Conservation (phyloP, 2,797 vertebrate genomes). For the Aeoliscus strigatus region DNA sequence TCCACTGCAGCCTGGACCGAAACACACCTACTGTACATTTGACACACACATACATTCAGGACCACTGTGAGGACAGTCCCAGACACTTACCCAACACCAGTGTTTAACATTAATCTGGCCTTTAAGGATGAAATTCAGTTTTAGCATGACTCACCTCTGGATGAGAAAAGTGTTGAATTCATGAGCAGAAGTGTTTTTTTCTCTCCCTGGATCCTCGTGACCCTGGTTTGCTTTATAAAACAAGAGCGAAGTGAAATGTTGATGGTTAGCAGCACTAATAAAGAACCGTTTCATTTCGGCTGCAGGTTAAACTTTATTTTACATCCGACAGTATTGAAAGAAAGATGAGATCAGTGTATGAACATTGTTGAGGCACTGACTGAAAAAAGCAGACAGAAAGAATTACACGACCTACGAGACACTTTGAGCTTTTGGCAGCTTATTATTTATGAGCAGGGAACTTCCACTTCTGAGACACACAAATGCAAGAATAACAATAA, state of each 20-base stretch:
- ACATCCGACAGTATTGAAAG: constrained; percentile 21
- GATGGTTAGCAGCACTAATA: constrained; percentile 36
- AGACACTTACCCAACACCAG: too few species aligned
- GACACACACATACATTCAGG: too few species aligned
- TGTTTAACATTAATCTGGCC: too few species aligned
- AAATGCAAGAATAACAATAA: too few species aligned
- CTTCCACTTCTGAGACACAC: constrained; percentile 13
- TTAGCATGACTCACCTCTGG: too few species aligned
- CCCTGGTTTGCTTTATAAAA: constrained; percentile 9
- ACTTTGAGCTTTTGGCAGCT: constrained; percentile 14
- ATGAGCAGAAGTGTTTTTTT: too few species aligned
- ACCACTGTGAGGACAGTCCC: too few species aligned
- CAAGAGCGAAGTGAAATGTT: constrained; percentile 1
- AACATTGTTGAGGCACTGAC: constrained; percentile 19
- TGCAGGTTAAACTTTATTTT: constrained; percentile 35
- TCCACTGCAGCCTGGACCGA: background rate
- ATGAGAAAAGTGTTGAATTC: background rate
- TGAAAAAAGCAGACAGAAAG: constrained; percentile 15
- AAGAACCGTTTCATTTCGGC: constrained; percentile 27
- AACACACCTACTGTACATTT: background rate
- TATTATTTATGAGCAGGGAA: constrained; percentile 7
- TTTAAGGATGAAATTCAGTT: too few species aligned
- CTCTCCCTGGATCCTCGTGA: too few species aligned
- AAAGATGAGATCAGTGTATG: constrained; percentile 12
- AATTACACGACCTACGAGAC: constrained; percentile 8